Base-by-base conservation (phyloP, 2,797 vertebrate genomes). In the Darevskia mixta region DNA sequence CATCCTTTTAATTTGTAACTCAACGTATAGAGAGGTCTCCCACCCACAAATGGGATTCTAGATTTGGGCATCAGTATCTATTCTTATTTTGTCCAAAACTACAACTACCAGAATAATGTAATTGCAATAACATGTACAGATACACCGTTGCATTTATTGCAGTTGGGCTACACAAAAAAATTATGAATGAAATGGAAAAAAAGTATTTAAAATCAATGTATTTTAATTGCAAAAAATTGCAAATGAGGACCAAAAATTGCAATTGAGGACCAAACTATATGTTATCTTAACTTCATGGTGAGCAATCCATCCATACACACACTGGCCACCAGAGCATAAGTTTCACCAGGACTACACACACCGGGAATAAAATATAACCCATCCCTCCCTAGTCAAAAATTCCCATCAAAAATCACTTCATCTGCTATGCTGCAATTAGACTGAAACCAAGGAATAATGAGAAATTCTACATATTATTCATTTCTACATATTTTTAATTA, bases 401-500 rank as follows among this genome's bases (percentile, higher is more conserved):
- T 38, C 72, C 35, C 5, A 38, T 7, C 20, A 7, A 73, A 73
- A 73, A 73, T 35, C 35, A 73, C 35, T 7, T 64, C 61, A 64
- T 64, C 61, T 23, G 17, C 61, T 23, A 64, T 64, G 17, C 20
- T 64, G 18, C 61, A 64, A 64, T 64, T 64, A 18, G 20, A 64
- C 61, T 9, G 61, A 64, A 64, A 23, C 61, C 18, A 64, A 23
- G 0, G 27, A 88, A 95, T 15, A 76, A 87, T 76, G 15, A 96
- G 96, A 95, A 94, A 91, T 94, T 95, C 95, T 96, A 95, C 89
- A 18, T 32, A 32, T 32, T 80, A 45, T 64, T 72, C 66, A 96
- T 96, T 96, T 96, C 92, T 94, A 95, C 95, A 83, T 95, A 95
- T 96, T 97, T 97, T 97, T 96, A 97, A 97, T 97, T 97, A 97